Percentiles rank a stretch among this genome's conserved stretches.
phyloP scores from a whole-genome alignment of 2,888 invertebrate species.

The Pachydiplax longipennis region DNA sequence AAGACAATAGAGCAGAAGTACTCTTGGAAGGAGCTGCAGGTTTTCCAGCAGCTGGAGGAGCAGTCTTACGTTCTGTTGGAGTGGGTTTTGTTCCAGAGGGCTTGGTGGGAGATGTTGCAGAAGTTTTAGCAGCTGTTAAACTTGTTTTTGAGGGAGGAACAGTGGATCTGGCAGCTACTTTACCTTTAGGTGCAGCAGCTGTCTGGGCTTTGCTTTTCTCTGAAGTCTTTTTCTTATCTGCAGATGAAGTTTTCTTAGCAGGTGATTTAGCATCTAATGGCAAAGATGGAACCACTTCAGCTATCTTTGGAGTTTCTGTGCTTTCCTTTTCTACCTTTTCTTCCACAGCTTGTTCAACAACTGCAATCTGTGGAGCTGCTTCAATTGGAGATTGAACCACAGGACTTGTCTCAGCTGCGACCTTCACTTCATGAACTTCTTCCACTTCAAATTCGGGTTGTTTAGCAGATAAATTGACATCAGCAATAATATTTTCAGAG shows the following conservation, averaged over 20 bases:
- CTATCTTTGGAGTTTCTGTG: conserved; percentile 48
- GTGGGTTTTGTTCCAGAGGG: conserved; percentile 50
- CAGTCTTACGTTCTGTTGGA: conserved; percentile 50
- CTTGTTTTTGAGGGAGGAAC: conserved; percentile 49
- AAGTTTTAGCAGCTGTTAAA: conserved; percentile 49
- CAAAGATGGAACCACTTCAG: conserved; percentile 54
- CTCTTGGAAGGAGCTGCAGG: conserved; percentile 49
- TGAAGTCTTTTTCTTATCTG: conserved; percentile 54
- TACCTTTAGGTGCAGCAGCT: conserved; percentile 55
- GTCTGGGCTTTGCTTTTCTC: conserved; percentile 57
- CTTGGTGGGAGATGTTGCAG: conserved; percentile 49
- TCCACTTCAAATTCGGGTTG: conserved; percentile 49
- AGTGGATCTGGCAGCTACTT: conserved; percentile 54
- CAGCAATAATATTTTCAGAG: conserved; percentile 25
- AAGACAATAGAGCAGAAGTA: conserved; percentile 50
- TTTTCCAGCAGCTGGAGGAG: conserved; percentile 51
- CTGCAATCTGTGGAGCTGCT: conserved; percentile 45
- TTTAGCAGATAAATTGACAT: conserved; percentile 55
- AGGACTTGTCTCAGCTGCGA: neutral
- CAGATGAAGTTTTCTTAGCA: conserved; percentile 54
- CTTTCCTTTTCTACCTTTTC: conserved; percentile 46
- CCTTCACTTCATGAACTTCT: conserved; percentile 52
- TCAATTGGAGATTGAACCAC: neutral
- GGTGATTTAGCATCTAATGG: conserved; percentile 49
- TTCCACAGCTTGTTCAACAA: conserved; percentile 50